These are phyloP conservation scores for Chloroceryle inda DNA, from an alignment of 2,797 vertebrate species.

Conservation along the genomic window DNA sequence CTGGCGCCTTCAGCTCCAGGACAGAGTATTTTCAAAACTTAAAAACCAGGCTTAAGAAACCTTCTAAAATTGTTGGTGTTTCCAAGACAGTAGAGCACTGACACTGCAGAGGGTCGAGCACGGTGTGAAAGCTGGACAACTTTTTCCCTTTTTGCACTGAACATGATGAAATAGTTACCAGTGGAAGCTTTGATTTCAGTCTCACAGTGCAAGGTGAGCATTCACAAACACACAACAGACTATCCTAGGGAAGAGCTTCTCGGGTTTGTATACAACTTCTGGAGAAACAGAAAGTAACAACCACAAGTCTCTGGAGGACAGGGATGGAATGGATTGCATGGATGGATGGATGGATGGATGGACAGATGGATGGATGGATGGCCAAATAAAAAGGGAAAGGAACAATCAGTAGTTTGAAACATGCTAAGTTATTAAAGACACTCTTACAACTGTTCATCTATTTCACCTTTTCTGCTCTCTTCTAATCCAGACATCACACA, in stretches of 20 bases:
- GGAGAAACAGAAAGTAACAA: conserved; percentile 11
- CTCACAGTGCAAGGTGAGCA: background rate
- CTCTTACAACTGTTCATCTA: conserved; percentile 12
- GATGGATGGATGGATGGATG: conserved; percentile 53
- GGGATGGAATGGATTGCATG: conserved; percentile 37
- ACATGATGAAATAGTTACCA: background rate
- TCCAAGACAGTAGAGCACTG: accelerated
- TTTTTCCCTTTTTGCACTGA: background rate
- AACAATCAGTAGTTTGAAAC: conserved; percentile 72
- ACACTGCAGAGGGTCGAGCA: background rate
- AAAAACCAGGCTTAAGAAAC: background rate
- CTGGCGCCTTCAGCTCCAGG: accelerated
- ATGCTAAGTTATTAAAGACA: conserved; percentile 55
- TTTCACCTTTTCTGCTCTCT: conserved; percentile 35
- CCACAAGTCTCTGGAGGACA: conserved; percentile 36
- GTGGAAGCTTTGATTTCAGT: background rate
- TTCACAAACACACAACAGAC: background rate
- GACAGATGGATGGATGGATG: conserved; percentile 32
- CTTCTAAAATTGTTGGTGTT: background rate
- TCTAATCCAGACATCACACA: background rate
- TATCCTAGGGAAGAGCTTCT: conserved; percentile 56
- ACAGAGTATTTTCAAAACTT: background rate
- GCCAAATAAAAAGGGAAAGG: conserved; percentile 74
- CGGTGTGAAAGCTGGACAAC: background rate
- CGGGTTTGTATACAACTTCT: background rate